Base-by-base conservation (phyloP, 2,888 invertebrate species). In the Labia minor region DNA sequence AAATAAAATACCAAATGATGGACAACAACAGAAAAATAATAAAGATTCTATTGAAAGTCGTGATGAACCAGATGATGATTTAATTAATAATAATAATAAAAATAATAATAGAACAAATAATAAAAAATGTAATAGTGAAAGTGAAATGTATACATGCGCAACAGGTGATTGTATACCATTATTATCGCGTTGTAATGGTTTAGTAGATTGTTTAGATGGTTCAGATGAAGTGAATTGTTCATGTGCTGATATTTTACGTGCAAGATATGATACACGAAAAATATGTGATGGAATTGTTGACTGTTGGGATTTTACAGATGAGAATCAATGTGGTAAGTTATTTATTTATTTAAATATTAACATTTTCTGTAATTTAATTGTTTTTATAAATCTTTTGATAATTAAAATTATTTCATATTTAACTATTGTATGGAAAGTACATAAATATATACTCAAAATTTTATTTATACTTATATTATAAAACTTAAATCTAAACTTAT, bases 251-350 rank as follows among this genome's bases (percentile, higher is more conserved):
- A 88, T 87, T 72, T 76, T 90, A 61, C 81, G 81, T 67, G 84
- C 87, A 1, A 88, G 89, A 73, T 83, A 84, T 70, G 80, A 88
- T 0, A 80, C 85, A 69, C 81, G 86, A 14, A 90, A 90, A 76
- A 86, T 90, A 65, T 90, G 90, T 74, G 90, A 90, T 73, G 90
- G 90, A 1, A 81, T 87, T 21, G 84, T 88, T 1, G 90, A 90
- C 73, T 90, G 90, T 73, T 87, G 86, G 85, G 90, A 90, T 75
- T 88, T 85, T 74, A 86, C 88, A 0, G 90, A 90, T 75, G 90
- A 90, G 77, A 84, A 84, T 72, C 81, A 85, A 71, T 89, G 90
- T 75, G 88, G 89, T 88, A 81, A 77, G 77, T 70, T 63, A n/a
- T n/a, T n/a, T n/a, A n/a, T n/a, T n/a, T 63, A 19, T 26, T 49